A percentile compares a stretch with the other conserved stretches of the same genome.
Evolutionary conservation across 2,797 vertebrate genomes (phyloP).

Genomic region (Lacerta bilineata): DNA sequence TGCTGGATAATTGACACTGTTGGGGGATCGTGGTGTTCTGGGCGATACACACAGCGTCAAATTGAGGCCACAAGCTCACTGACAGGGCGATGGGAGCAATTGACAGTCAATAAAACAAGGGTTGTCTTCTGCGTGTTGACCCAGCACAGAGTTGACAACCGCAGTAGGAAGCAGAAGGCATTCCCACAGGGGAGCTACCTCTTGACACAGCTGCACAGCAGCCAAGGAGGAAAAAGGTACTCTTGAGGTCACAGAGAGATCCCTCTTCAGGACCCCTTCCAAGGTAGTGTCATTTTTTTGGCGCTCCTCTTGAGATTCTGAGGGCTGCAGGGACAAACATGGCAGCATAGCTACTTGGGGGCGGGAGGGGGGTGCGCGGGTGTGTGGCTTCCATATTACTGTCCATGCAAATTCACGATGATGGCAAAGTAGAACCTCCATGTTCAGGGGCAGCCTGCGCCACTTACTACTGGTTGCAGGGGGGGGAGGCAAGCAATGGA

Average conservation of each 20-base stretch:
- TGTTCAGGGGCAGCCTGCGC: background rate
- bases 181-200: constrained; percentile 19
- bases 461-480: background rate
- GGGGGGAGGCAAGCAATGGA: background rate
- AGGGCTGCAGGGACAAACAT: background rate
- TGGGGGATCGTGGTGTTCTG: background rate
- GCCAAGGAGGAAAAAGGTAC: background rate
- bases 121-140: background rate
- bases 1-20: background rate
- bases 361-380: too few relatives aligned
- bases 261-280: background rate
- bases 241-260: background rate
- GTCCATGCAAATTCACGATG: background rate
- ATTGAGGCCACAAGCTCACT: too few relatives aligned
- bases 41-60: background rate
- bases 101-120: background rate
- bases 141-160: background rate
- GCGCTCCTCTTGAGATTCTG: background rate
- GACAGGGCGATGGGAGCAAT: background rate
- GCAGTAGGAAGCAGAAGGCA: background rate
- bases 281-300: too few relatives aligned
- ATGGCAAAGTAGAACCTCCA: background rate
- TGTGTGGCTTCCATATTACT: background rate
- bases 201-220: background rate
- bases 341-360: background rate